phyloP scores from a whole-genome alignment of 2,797 vertebrate genomes.

The Pagetopsis macropterus region DNA sequence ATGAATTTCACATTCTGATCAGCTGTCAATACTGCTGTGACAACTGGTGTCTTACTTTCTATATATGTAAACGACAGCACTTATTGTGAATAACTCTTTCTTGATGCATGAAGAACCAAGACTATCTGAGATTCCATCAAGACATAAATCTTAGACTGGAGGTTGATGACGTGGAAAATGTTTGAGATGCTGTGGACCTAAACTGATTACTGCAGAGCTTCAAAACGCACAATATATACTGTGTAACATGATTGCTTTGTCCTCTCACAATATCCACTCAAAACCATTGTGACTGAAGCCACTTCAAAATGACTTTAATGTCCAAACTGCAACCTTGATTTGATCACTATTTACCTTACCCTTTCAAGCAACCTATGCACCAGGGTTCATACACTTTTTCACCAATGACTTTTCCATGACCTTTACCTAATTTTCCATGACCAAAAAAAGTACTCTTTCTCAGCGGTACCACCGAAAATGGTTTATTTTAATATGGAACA shows the following conservation, averaged over 20 bases:
- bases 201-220: constrained; percentile 28
- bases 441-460: too few relatives aligned
- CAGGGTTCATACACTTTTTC: too few relatives aligned
- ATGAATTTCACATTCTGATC: not conserved
- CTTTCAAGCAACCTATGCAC: not conserved
- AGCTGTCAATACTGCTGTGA: not conserved
- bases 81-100: not conserved
- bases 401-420: too few relatives aligned
- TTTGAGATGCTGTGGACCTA: constrained; percentile 39
- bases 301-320: constrained; percentile 3
- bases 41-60: not conserved
- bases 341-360: not conserved
- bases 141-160: constrained; percentile 24
- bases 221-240: not conserved
- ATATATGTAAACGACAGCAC: not conserved
- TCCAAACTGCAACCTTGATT: not conserved
- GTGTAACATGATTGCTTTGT: constrained; percentile 5
- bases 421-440: too few relatives aligned
- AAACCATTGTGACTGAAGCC: not conserved
- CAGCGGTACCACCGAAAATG: too few relatives aligned
- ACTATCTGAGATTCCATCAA: constrained; percentile 22
- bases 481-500: too few relatives aligned
- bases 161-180: constrained; percentile 20
- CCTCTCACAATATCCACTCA: not conserved
- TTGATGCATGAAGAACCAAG: constrained; percentile 16